phyloP scores from a whole-genome alignment of 2,888 invertebrate species.

The Neelides folsomi region DNA sequence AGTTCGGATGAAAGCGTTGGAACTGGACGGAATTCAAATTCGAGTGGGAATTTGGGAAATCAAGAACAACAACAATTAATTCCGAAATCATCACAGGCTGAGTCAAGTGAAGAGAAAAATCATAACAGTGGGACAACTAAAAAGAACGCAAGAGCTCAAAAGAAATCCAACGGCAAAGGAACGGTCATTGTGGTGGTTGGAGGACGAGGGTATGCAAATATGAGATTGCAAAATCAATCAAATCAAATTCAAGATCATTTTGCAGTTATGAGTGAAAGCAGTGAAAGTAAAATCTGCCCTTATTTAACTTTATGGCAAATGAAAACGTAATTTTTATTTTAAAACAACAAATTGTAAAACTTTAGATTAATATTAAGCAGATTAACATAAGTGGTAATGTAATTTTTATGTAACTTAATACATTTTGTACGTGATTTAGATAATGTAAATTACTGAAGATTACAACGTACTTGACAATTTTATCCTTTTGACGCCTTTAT shows the following conservation, averaged over 20 bases:
- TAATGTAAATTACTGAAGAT: too few relatives aligned
- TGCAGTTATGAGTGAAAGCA: slow-evolving; percentile 47
- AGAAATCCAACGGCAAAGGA: slow-evolving; percentile 36
- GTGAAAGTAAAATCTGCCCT: slow-evolving; percentile 52
- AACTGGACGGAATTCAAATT: slow-evolving; percentile 43
- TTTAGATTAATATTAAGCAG: too few relatives aligned
- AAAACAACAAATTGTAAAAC: too few relatives aligned
- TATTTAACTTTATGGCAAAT: slow-evolving; percentile 84
- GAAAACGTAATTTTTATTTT: slow-evolving; percentile 40
- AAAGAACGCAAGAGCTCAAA: slow-evolving; percentile 7
- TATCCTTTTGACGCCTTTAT: too few relatives aligned
- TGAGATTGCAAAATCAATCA: slow-evolving; percentile 47
- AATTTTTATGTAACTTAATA: too few relatives aligned
- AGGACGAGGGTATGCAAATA: slow-evolving; percentile 75
- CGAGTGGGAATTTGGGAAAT: slow-evolving; percentile 37
- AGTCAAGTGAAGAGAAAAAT: not conserved
- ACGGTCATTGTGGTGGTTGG: slow-evolving; percentile 77
- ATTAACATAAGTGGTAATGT: too few relatives aligned
- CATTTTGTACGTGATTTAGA: too few relatives aligned
- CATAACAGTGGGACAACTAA: slow-evolving; percentile 6
- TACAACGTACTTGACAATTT: too few relatives aligned
- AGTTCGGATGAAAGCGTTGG: slow-evolving; percentile 57
- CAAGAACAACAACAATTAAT: slow-evolving; percentile 3
- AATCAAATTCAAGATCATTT: slow-evolving; percentile 41
- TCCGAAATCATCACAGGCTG: slow-evolving; percentile 1